These are phyloP conservation scores for Tenualosa ilisha DNA, from an alignment of 2,797 vertebrate genomes.

Conservation along the genomic window DNA sequence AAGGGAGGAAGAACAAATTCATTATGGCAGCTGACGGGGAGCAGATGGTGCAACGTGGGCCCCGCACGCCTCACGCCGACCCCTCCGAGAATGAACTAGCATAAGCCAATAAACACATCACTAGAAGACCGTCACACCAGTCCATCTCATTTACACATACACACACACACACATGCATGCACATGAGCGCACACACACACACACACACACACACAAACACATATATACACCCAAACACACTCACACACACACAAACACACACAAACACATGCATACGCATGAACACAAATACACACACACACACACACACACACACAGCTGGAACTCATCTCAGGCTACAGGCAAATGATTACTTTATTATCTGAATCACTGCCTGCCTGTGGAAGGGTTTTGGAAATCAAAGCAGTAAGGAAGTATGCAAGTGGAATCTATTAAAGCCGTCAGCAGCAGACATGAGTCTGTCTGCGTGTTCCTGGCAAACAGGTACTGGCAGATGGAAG, in stretches of 20 bases:
- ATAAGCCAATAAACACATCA: conserved; percentile 10
- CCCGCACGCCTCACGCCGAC: background rate
- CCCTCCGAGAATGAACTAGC: background rate
- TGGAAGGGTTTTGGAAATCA: background rate
- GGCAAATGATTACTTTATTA: background rate
- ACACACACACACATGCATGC: background rate
- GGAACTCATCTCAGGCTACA: background rate
- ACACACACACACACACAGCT: background rate
- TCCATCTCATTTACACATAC: background rate
- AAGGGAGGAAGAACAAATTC: conserved; percentile 8
- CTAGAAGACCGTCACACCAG: background rate
- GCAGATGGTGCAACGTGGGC: background rate
- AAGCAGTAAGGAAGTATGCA: background rate
- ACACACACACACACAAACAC: conserved; percentile 4
- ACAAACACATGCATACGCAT: background rate
- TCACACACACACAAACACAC: background rate
- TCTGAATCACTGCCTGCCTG: background rate
- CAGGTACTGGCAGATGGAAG: background rate
- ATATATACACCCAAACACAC: background rate
- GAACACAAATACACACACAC: background rate
- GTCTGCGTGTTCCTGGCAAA: conserved; percentile 2
- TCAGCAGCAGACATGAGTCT: background rate
- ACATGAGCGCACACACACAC: background rate
- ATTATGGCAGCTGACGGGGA: background rate
- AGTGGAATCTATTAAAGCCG: background rate